A percentile compares a stretch with the other conserved stretches of the same genome.
Conservation (phyloP, 2,113 vertebrate genomes). For the Heterochromis multidens region DNA sequence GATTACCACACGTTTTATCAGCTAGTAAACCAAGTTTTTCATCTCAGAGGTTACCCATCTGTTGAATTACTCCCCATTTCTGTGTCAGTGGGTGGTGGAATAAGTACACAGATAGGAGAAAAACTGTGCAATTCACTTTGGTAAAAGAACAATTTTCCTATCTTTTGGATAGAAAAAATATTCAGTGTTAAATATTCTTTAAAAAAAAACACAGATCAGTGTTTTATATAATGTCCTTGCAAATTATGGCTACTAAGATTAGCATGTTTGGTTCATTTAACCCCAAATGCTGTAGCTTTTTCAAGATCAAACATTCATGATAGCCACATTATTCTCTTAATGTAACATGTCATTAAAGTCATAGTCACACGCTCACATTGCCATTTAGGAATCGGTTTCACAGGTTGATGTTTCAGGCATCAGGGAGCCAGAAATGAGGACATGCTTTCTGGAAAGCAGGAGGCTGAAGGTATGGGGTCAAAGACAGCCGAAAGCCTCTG, state of each 20-base stretch:
- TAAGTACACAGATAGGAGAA: background rate
- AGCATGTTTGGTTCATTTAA: conserved; percentile 4
- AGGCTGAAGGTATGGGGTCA: conserved; percentile 26
- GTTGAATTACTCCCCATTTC: background rate
- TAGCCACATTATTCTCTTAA: background rate
- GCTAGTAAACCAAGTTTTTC: background rate
- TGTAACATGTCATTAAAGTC: background rate
- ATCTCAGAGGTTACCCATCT: background rate
- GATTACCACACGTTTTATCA: background rate
- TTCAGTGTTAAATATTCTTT: background rate
- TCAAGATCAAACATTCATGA: background rate
- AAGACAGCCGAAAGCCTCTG: background rate
- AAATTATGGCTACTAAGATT: background rate
- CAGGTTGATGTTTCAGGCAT: conserved; percentile 9
- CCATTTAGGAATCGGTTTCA: background rate
- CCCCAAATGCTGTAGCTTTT: background rate
- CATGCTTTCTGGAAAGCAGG: conserved; percentile 31
- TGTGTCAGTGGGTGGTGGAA: background rate
- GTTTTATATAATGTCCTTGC: background rate
- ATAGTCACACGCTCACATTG: background rate
- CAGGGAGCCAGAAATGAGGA: conserved; percentile 25
- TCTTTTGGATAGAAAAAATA: background rate
- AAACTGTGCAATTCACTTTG: conserved; percentile 6
- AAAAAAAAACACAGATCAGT: conserved; percentile 5
- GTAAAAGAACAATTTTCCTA: background rate